Conservation (phyloP, 2,797 vertebrate species). For the Otus scops region DNA sequence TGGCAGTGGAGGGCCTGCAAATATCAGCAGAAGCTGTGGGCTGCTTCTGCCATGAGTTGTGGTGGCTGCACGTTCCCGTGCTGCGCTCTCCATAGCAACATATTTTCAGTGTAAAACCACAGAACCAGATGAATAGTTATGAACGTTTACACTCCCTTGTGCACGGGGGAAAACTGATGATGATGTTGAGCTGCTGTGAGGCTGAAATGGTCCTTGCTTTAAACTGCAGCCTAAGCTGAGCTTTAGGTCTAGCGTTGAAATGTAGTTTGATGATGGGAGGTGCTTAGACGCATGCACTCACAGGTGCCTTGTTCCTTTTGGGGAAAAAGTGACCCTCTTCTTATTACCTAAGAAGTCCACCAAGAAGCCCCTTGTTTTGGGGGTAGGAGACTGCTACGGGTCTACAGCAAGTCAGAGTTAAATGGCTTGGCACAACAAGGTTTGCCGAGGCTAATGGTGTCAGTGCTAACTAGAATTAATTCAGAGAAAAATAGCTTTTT, state of each 20-base stretch:
- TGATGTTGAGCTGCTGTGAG: neutral
- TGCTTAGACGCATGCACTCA: neutral
- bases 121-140: slow-evolving; percentile 24
- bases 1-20: neutral
- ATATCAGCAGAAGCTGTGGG: slow-evolving; percentile 55
- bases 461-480: neutral
- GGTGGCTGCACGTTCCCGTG: neutral
- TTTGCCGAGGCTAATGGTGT: neutral
- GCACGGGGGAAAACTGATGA: neutral
- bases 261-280: neutral
- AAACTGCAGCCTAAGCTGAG: neutral
- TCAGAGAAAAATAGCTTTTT: neutral
- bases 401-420: neutral
- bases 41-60: neutral
- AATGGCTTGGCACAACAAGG: neutral
- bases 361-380: neutral
- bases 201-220: neutral
- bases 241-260: neutral
- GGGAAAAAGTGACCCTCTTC: neutral
- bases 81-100: slow-evolving; percentile 55
- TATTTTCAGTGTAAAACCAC: slow-evolving; percentile 37
- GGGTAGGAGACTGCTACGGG: neutral
- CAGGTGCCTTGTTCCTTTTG: neutral
- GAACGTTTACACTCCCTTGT: neutral
- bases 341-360: neutral